A percentile compares a stretch with the other conserved stretches of the same genome.
Conservation (phyloP, 2,113 vertebrate genomes). For the Picathartes gymnocephalus region DNA sequence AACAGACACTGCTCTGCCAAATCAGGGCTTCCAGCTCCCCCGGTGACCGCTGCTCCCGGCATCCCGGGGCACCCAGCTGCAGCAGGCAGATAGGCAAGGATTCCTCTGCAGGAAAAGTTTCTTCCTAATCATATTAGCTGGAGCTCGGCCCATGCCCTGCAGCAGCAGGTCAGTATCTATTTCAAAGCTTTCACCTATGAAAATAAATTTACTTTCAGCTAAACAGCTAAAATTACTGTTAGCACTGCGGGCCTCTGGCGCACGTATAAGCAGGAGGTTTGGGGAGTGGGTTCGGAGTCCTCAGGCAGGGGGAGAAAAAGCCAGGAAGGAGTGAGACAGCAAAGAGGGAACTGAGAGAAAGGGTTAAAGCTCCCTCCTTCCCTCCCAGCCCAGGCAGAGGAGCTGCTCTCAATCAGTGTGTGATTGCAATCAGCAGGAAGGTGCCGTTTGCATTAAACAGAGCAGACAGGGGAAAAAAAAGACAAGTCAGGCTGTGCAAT, state of each 20-base stretch:
- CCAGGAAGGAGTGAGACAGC: neutral
- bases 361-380: conserved; percentile 51
- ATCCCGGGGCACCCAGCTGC: neutral
- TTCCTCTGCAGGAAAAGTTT: conserved; percentile 10
- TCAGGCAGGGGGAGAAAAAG: neutral
- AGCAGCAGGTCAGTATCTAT: conserved; percentile 34
- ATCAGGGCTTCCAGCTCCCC: neutral
- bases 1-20: rapidly evolving
- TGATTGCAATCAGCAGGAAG: conserved; percentile 75
- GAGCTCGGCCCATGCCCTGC: conserved; percentile 5
- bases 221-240: neutral
- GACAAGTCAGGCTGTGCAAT: conserved; percentile 45
- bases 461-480: conserved; percentile 15
- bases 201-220: conserved; percentile 10
- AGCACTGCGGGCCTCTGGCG: neutral
- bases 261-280: neutral
- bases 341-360: neutral
- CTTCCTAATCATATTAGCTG: conserved; percentile 40
- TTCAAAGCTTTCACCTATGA: conserved; percentile 19
- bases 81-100: neutral
- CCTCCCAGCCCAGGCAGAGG: conserved; percentile 38
- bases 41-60: neutral
- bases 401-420: conserved; percentile 66
- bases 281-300: neutral
- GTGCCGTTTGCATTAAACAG: conserved; percentile 60